Evolutionary conservation across 2,113 vertebrate genomes (phyloP).

Genomic region (Phyllopteryx taeniolatus): DNA sequence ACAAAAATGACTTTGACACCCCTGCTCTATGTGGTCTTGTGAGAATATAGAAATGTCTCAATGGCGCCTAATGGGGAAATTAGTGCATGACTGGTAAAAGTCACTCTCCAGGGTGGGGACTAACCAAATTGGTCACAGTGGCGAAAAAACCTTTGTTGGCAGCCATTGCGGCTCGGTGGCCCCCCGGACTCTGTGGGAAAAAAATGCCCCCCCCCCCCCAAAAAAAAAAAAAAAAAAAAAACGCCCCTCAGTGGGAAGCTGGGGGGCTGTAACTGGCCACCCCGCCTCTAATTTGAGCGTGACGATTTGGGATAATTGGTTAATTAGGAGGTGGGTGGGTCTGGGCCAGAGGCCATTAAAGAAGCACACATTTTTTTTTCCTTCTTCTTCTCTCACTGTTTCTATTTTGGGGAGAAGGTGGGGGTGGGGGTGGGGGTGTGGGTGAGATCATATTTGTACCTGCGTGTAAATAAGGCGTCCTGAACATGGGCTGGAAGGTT

Average conservation of each 20-base stretch:
- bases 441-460: conserved; percentile 65
- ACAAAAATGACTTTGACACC: conserved; percentile 58
- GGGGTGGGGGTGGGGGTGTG: conserved; percentile 13
- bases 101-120: conserved; percentile 78
- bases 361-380: conserved; percentile 71
- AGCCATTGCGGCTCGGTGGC: conserved; percentile 70
- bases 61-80: conserved; percentile 84
- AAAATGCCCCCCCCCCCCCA: conserved; percentile 47
- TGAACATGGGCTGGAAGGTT: conserved; percentile 89
- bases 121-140: conserved; percentile 87
- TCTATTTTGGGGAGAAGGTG: conserved; percentile 18
- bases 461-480: conserved; percentile 88
- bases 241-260: conserved; percentile 72
- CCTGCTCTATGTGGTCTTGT: conserved; percentile 84
- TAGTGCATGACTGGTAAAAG: conserved; percentile 86
- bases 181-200: conserved; percentile 82
- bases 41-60: conserved; percentile 78
- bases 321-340: conserved; percentile 80
- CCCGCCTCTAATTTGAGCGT: conserved; percentile 83
- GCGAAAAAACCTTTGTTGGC: conserved; percentile 77
- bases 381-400: conserved; percentile 7
- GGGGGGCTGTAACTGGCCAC: conserved; percentile 55
- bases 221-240: conserved; percentile 34
- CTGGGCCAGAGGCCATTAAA: conserved; percentile 61
- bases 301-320: conserved; percentile 92